Evolutionary conservation across 2,797 vertebrate species (phyloP), one percentile per base, ranked within the genome.

Genomic region (Siniperca undulata): DNA sequence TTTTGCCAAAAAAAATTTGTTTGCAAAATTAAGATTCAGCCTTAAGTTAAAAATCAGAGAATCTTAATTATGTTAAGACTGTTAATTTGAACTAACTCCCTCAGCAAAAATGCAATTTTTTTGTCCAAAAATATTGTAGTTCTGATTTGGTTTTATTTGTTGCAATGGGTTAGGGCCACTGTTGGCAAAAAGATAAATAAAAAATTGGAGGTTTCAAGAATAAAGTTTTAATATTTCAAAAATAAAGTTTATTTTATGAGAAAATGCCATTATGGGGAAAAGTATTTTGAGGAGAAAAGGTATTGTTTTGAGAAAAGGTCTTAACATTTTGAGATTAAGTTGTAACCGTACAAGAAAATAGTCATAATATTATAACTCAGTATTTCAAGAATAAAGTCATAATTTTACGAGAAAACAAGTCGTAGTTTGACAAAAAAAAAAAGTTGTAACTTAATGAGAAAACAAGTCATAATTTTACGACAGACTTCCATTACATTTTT

Each of bases 71-170:
- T 27, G 27, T 30, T 40, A n/a, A 77, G 56, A 80, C 62, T 61
- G 0, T 77, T 75, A 1, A 69, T 58, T 59, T 66, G 11, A 75
- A 65, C 38, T 70, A 6, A 24, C 24, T 65, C 68, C 59, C 20
- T 22, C 8, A 17, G 42, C 64, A 12, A 64, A 72, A 60, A 70
- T 13, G 12, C 22, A 30, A n/a, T 27, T 11, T 13, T 9, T 76
- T 48, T 53, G 19, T 59, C 30, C 9, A n/a, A 66, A 40, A 52
- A n/a, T 8, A 4, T 20, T 11, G 53, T 55, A 53, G 22, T 62
- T 64, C 66, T 58, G 58, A 77, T 81, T 71, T 67, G 53, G n/a
- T 59, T 67, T 65, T 4, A 55, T 9, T 1, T 65, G 22, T 40
- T 59, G 5, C 13, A 0, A 16, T n/a, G 46, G 19, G 4, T 67